These are phyloP conservation scores for Asteroscopus sphinx DNA, from an alignment of 2,888 invertebrate genomes.

Conservation along the genomic window DNA sequence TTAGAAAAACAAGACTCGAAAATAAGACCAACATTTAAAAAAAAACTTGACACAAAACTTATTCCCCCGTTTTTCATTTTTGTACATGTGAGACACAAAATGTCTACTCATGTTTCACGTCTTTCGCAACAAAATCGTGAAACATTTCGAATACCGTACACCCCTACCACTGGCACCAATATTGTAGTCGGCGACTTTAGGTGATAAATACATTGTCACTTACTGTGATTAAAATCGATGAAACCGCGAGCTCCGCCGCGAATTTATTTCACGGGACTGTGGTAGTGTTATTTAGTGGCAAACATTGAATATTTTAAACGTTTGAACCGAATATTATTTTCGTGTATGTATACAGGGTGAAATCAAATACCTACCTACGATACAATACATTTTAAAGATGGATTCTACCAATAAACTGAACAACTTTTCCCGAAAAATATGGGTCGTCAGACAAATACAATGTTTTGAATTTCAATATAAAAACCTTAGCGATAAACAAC, in stretches of 20 bases:
- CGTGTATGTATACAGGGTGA: neutral
- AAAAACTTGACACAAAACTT: too few relatives aligned
- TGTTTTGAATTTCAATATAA: too few relatives aligned
- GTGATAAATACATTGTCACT: conserved; percentile 83
- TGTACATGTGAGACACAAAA: too few relatives aligned
- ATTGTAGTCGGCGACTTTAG: conserved; percentile 68
- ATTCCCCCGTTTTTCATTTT: too few relatives aligned
- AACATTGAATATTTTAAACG: neutral
- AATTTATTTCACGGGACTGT: conserved; percentile 36
- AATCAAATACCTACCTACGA: too few relatives aligned
- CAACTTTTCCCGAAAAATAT: too few relatives aligned
- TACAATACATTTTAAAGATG: too few relatives aligned
- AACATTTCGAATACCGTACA: conserved; percentile 18
- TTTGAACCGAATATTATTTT: conserved; percentile 1
- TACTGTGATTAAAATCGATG: conserved; percentile 81
- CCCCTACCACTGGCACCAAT: conserved; percentile 56
- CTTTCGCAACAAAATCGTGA: neutral
- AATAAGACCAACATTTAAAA: too few relatives aligned
- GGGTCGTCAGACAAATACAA: too few relatives aligned
- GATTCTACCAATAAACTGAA: too few relatives aligned
- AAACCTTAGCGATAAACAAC: too few relatives aligned
- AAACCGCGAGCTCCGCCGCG: conserved; percentile 49
- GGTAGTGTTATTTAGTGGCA: conserved; percentile 14
- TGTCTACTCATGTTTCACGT: neutral
- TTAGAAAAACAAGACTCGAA: too few relatives aligned